A percentile compares a stretch with the other conserved stretches of the same genome.
Conservation (phyloP, 2,113 vertebrate genomes). For the Chelonoidis abingdonii region DNA sequence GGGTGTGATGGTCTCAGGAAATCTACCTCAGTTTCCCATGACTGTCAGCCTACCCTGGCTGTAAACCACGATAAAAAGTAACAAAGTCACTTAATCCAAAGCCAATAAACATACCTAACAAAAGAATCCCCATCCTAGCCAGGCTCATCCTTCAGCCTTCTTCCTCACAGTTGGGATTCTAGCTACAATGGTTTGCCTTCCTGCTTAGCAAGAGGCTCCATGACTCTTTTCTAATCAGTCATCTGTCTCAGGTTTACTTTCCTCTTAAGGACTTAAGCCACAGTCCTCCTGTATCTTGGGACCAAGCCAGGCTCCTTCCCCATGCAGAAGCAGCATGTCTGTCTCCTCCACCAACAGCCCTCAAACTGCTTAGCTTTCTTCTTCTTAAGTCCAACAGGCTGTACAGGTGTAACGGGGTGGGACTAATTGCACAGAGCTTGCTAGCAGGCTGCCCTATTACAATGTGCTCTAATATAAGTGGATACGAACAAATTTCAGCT, state of each 20-base stretch:
- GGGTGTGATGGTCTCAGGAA: neutral
- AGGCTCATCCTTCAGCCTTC: neutral
- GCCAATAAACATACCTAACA: neutral
- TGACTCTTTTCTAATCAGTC: neutral
- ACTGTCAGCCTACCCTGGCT: neutral
- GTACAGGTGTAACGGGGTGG: neutral
- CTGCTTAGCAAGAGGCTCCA: neutral
- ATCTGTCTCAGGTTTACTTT: neutral
- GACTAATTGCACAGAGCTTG: neutral
- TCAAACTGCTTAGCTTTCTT: neutral
- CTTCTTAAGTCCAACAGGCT: neutral
- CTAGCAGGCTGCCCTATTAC: neutral
- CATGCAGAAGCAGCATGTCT: neutral
- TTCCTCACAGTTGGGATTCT: neutral
- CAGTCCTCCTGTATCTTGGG: neutral
- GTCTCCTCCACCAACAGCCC: neutral
- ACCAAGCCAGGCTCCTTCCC: neutral
- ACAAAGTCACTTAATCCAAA: neutral
- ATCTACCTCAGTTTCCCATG: neutral
- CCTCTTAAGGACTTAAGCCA: neutral
- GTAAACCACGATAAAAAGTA: neutral
- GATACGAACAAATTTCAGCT: accelerated
- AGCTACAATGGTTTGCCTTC: neutral
- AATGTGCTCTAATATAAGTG: neutral
- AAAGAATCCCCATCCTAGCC: neutral